Evolutionary conservation across 2,888 invertebrate genomes (phyloP).

Genomic region (Allygus modestus): DNA sequence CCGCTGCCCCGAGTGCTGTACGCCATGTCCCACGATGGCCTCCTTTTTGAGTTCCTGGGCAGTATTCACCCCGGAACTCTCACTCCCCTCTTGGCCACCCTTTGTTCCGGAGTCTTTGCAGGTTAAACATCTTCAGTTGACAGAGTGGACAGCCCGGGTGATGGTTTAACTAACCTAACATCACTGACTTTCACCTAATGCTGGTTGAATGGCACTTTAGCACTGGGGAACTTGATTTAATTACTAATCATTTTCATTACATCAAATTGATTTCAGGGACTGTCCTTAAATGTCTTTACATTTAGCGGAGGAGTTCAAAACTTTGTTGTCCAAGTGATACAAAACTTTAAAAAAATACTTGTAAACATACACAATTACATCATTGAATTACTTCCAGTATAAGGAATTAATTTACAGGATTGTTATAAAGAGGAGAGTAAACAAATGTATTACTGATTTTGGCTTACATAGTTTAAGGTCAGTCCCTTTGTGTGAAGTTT

Average conservation of each 20-base stretch:
- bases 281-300: not conserved
- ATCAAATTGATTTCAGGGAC: not conserved
- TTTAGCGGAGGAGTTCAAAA: too few relatives aligned
- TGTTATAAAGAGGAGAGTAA: too few relatives aligned
- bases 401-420: too few relatives aligned
- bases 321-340: too few relatives aligned
- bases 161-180: not conserved
- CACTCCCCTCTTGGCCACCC: constrained; percentile 85
- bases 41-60: constrained; percentile 83
- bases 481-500: too few relatives aligned
- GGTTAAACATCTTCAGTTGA: constrained; percentile 74
- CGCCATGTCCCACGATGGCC: constrained; percentile 91
- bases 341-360: too few relatives aligned
- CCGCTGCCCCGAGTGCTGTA: constrained; percentile 91
- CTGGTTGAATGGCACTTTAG: not conserved
- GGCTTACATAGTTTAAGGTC: too few relatives aligned
- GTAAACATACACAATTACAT: too few relatives aligned
- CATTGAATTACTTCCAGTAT: too few relatives aligned
- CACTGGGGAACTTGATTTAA: not conserved
- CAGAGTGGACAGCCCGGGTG: not conserved
- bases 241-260: not conserved
- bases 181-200: not conserved
- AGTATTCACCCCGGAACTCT: constrained; percentile 65
- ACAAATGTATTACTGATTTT: too few relatives aligned
- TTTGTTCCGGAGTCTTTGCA: constrained; percentile 84